Conservation (phyloP, 2,888 invertebrate species). For the Morpho deidamia region DNA sequence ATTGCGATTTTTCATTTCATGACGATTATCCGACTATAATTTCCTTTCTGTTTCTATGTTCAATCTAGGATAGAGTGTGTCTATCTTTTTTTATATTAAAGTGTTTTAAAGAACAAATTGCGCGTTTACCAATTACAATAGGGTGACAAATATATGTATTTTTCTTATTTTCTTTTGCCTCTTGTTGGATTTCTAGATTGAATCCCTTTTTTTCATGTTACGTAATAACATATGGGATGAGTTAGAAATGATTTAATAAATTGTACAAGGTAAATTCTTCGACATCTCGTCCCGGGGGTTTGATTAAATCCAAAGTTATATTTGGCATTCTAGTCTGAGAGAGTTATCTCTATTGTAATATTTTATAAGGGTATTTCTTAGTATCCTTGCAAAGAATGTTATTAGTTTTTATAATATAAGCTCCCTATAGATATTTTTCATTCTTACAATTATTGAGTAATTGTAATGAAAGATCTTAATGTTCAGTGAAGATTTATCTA, state of each 20-base stretch:
- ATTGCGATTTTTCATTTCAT: too few species aligned
- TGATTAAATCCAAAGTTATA: conserved; percentile 8
- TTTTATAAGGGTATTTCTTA: conserved; percentile 5
- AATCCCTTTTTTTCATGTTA: conserved; percentile 23
- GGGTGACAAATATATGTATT: conserved; percentile 15
- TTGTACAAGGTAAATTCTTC: conserved; percentile 9
- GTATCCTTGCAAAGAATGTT: neutral
- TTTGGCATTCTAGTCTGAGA: conserved; percentile 3
- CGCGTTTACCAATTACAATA: conserved; percentile 1
- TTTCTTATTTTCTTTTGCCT: conserved; percentile 15
- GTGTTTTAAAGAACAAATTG: too few species aligned
- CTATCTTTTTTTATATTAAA: too few species aligned
- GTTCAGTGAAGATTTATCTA: too few species aligned
- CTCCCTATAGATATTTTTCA: neutral
- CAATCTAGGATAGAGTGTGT: too few species aligned
- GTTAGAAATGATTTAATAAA: conserved; percentile 4
- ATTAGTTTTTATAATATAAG: neutral
- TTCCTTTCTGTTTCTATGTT: too few species aligned
- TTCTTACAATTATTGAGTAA: neutral
- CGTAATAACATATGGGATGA: conserved; percentile 19
- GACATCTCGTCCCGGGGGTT: neutral
- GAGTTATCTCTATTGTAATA: conserved; percentile 1
- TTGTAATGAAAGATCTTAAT: neutral
- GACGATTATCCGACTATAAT: too few species aligned
- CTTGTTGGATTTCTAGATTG: conserved; percentile 21